A percentile compares a stretch with the other conserved stretches of the same genome.
phyloP scores from a whole-genome alignment of 2,888 invertebrate species.

The Stegophylla sp. region DNA sequence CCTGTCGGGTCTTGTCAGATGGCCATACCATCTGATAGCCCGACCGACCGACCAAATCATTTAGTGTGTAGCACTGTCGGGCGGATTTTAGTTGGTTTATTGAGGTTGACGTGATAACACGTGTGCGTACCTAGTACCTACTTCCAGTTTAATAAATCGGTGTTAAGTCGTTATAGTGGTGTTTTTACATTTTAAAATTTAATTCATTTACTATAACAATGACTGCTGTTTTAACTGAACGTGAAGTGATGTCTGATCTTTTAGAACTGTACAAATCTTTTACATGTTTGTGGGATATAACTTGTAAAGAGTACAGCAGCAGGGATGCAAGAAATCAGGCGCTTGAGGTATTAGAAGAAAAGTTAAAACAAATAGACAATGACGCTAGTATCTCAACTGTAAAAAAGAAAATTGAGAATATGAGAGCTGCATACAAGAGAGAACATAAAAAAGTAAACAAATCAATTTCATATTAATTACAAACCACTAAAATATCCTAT shows the following conservation, averaged over 20 bases:
- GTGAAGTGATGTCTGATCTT: conserved; percentile 3
- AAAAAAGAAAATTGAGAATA: conserved; percentile 20
- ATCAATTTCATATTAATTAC: not conserved
- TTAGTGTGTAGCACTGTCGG: conserved; percentile 1
- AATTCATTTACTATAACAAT: not conserved
- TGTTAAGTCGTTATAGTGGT: too few relatives aligned
- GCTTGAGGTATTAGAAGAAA: not conserved
- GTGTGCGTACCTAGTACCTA: too few relatives aligned
- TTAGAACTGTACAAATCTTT: conserved; percentile 13
- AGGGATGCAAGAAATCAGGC: not conserved
- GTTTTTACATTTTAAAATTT: too few relatives aligned
- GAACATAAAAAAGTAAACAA: conserved; percentile 20
- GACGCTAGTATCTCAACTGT: conserved; percentile 10
- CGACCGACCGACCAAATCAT: not conserved
- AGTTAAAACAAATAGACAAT: conserved; percentile 2
- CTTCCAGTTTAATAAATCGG: too few relatives aligned
- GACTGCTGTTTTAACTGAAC: conserved; percentile 6
- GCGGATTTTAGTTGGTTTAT: not conserved
- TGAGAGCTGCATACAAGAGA: conserved; percentile 29
- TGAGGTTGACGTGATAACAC: too few relatives aligned
- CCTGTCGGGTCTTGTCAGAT: conserved; percentile 19
- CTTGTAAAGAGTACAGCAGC: not conserved
- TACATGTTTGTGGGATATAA: conserved; percentile 7
- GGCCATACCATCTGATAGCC: conserved; percentile 18
- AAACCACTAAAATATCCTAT: not conserved